Evolutionary conservation across 1,140 invertebrate genomes (phyloP).

Genomic region (Pantala flavescens): DNA sequence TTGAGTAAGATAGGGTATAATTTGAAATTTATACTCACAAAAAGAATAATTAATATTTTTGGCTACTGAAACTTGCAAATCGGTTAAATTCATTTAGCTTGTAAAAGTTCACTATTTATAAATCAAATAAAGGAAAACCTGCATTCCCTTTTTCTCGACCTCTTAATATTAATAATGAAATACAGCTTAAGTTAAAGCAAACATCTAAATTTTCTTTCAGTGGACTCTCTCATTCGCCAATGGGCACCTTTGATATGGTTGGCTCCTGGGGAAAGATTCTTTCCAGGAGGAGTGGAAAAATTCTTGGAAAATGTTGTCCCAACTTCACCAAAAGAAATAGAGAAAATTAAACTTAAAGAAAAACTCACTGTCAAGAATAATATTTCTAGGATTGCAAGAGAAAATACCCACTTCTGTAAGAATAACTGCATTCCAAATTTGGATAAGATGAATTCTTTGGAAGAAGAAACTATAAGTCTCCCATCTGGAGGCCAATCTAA

Average conservation of each 20-base stretch:
- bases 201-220: conserved; percentile 28
- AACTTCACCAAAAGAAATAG: conserved; percentile 14
- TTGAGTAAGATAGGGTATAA: too few species aligned
- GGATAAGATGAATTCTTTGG: background rate
- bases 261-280: conserved; percentile 48
- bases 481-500: conserved; percentile 26
- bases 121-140: too few species aligned
- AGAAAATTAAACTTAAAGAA: background rate
- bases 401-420: background rate
- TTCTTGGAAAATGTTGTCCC: conserved; percentile 43
- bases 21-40: too few species aligned
- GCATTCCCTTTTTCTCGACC: too few species aligned
- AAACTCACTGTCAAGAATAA: background rate
- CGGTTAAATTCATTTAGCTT: too few species aligned
- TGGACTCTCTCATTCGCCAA: conserved; percentile 38
- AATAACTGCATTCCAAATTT: background rate
- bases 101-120: too few species aligned
- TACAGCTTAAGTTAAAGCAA: too few species aligned
- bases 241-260: conserved; percentile 56
- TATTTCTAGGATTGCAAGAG: background rate
- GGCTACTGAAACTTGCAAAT: too few species aligned
- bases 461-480: background rate
- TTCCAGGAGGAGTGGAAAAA: conserved; percentile 46
- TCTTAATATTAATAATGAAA: too few species aligned
- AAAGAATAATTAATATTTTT: too few species aligned